Percentiles rank a stretch among this genome's conserved stretches.
Conservation (phyloP, 2,888 invertebrate genomes). For the Meandrusa payeni region DNA sequence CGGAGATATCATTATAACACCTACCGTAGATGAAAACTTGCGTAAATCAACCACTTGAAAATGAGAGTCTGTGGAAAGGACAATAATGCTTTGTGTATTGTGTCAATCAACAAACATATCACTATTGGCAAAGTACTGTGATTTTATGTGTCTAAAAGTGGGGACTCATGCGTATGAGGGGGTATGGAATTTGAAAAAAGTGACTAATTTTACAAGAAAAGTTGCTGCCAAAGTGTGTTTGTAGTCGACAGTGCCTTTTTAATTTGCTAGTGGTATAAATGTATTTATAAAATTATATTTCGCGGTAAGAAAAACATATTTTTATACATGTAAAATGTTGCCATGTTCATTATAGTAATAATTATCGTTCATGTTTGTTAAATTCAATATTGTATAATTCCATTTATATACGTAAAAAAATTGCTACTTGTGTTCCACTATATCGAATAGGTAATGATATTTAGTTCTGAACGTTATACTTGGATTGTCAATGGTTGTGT, state of each 20-base stretch:
- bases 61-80: constrained; percentile 42
- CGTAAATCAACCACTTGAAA: constrained; percentile 73
- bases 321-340: constrained; percentile 79
- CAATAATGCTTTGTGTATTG: constrained; percentile 58
- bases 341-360: constrained; percentile 75
- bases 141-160: constrained; percentile 57
- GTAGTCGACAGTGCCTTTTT: constrained; percentile 80
- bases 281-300: constrained; percentile 76
- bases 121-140: constrained; percentile 77
- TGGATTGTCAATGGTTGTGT: constrained; percentile 72
- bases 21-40: constrained; percentile 60
- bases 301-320: constrained; percentile 71
- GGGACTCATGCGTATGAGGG: constrained; percentile 48
- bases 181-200: constrained; percentile 50
- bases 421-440: constrained; percentile 31
- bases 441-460: constrained; percentile 28
- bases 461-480: constrained; percentile 43
- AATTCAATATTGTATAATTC: constrained; percentile 21
- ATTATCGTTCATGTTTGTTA: constrained; percentile 41
- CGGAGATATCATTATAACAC: constrained; percentile 88
- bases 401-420: constrained; percentile 8
- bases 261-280: constrained; percentile 63
- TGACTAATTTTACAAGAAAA: constrained; percentile 54
- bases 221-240: constrained; percentile 81
- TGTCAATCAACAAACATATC: constrained; percentile 73